Evolutionary conservation across 2,888 invertebrate species (phyloP).

Genomic region (Tipula vernalis): DNA sequence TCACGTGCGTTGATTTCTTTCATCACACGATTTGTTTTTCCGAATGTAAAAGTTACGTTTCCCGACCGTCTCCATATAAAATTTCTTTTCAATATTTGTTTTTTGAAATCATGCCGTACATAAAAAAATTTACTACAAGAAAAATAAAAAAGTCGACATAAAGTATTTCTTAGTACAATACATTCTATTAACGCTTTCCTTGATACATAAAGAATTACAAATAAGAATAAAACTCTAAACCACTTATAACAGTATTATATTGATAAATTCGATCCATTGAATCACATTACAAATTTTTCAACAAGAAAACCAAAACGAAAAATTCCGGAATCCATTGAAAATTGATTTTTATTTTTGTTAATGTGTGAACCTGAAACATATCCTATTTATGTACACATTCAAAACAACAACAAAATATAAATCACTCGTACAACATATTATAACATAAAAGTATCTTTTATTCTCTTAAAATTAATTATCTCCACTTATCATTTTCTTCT

Average conservation of each 20-base stretch:
- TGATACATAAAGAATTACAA: neutral
- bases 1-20: no score
- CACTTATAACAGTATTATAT: neutral
- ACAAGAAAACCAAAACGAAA: neutral
- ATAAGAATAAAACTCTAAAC: neutral
- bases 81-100: no score
- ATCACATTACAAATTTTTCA: neutral
- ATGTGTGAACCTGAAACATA: neutral
- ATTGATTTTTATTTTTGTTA: neutral
- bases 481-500: neutral
- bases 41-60: no score
- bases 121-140: no score
- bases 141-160: no score
- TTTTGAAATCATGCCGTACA: no score
- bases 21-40: no score
- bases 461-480: neutral
- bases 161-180: no score
- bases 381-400: neutral
- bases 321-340: neutral
- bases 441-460: neutral
- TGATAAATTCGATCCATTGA: neutral
- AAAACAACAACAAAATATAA: neutral
- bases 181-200: no score
- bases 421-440: neutral
- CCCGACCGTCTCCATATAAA: no score